phyloP scores from a whole-genome alignment of 2,888 invertebrate species.

The Mesorhabditis spiculigera region DNA sequence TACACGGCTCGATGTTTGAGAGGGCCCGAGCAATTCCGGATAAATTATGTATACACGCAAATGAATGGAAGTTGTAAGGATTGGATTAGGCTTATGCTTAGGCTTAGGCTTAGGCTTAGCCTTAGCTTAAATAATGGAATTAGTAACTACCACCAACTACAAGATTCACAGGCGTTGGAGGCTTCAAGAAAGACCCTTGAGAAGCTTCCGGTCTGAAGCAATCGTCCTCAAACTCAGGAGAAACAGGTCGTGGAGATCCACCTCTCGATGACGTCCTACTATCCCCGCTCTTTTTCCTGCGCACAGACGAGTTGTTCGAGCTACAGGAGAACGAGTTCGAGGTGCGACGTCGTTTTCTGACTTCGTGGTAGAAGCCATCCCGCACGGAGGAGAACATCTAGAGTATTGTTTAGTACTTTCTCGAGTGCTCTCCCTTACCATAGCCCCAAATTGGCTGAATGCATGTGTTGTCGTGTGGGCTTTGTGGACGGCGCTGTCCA shows the following conservation, averaged over 20 bases:
- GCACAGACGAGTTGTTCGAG: constrained; percentile 16
- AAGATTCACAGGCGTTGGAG: constrained; percentile 12
- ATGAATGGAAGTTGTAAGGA: too few species aligned
- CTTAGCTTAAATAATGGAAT: too few species aligned
- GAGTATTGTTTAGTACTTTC: constrained; percentile 10
- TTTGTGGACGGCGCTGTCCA: constrained; percentile 50
- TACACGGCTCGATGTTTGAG: too few species aligned
- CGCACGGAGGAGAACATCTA: constrained; percentile 44
- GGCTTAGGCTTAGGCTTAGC: too few species aligned
- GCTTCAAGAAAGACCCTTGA: constrained; percentile 14
- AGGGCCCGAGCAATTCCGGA: too few species aligned
- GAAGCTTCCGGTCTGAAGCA: neutral
- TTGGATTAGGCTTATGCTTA: too few species aligned
- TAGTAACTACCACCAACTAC: too few species aligned
- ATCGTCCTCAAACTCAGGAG: constrained; percentile 16
- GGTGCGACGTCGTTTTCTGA: constrained; percentile 33
- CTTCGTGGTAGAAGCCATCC: constrained; percentile 41
- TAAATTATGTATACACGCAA: too few species aligned
- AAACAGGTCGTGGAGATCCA: constrained; percentile 17
- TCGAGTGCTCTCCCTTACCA: constrained; percentile 24
- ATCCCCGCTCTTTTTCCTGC: constrained; percentile 17
- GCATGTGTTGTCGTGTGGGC: constrained; percentile 45
- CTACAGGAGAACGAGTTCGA: constrained; percentile 33
- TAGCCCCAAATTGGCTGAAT: constrained; percentile 45
- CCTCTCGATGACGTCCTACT: constrained; percentile 9